A percentile compares a stretch with the other conserved stretches of the same genome.
phyloP scores from a whole-genome alignment of 2,888 invertebrate genomes.

The Eristalinus aeneus region DNA sequence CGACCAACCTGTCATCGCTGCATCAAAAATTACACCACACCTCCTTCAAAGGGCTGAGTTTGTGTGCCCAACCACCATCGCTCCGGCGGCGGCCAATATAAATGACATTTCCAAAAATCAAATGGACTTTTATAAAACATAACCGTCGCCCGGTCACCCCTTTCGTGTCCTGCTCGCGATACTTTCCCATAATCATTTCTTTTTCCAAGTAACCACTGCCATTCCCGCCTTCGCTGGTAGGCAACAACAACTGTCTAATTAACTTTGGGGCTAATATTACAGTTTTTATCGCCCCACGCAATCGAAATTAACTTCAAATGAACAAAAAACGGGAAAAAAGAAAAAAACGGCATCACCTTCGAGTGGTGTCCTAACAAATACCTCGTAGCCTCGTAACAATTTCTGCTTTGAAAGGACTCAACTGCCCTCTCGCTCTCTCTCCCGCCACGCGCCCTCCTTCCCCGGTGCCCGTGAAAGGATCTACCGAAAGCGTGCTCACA shows the following conservation, averaged over 20 bases:
- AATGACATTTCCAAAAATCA: conserved; percentile 52
- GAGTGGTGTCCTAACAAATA: conserved; percentile 18
- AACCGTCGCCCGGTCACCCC: conserved; percentile 53
- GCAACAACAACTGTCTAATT: conserved; percentile 71
- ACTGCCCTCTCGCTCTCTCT: neutral
- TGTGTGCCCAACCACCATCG: neutral
- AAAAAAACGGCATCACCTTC: conserved; percentile 45
- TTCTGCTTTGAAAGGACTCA: conserved; percentile 29
- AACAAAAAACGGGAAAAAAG: conserved; percentile 73
- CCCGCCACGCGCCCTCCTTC: neutral
- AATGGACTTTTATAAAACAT: conserved; percentile 61
- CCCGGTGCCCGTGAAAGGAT: neutral
- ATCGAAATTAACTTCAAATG: conserved; percentile 80
- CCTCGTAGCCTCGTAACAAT: conserved; percentile 20
- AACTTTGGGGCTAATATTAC: conserved; percentile 71
- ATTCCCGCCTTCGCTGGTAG: conserved; percentile 50
- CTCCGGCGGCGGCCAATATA: neutral
- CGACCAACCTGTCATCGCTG: conserved; percentile 69
- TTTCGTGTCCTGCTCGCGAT: conserved; percentile 29
- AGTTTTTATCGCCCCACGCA: conserved; percentile 77
- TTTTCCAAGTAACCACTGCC: conserved; percentile 2
- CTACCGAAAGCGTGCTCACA: conserved; percentile 7
- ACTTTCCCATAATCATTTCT: conserved; percentile 7
- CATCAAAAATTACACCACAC: conserved; percentile 53
- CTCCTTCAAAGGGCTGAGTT: neutral